These are phyloP conservation scores for Oedothorax gibbosus DNA, from an alignment of 1,140 invertebrate species.

Conservation along the genomic window DNA sequence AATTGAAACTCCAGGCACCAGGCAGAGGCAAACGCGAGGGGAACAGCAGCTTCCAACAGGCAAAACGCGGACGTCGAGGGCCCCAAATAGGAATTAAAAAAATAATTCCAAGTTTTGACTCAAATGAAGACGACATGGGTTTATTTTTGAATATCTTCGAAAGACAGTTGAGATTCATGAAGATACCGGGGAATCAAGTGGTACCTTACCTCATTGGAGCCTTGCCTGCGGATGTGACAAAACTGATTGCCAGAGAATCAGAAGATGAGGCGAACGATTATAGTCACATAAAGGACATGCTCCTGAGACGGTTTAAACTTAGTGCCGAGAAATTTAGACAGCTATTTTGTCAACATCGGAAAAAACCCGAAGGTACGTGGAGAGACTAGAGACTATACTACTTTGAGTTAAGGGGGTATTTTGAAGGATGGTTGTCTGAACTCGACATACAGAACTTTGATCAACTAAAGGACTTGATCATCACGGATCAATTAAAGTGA, in stretches of 20 bases:
- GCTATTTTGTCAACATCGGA: no score
- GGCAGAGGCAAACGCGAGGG: not conserved
- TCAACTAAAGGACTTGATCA: slow-evolving; percentile 1
- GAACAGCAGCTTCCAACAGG: no score
- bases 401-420: no score
- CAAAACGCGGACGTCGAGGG: not conserved
- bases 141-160: no score
- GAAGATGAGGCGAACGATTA: not conserved
- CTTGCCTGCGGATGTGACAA: no score
- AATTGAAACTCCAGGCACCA: not conserved
- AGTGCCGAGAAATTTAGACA: not conserved
- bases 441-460: not conserved
- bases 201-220: no score
- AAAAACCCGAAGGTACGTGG: no score
- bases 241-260: not conserved
- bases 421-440: slow-evolving; percentile 2
- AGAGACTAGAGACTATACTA: no score
- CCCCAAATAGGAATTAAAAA: not conserved
- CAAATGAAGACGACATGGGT: not conserved
- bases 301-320: not conserved
- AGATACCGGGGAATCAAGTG: no score
- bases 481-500: not conserved
- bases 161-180: no score
- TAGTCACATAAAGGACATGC: not conserved
- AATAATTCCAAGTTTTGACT: not conserved